Evolutionary conservation across 92 coral and sea anemone species (phyloP).

Genomic region (Desmophyllum pertusum): DNA sequence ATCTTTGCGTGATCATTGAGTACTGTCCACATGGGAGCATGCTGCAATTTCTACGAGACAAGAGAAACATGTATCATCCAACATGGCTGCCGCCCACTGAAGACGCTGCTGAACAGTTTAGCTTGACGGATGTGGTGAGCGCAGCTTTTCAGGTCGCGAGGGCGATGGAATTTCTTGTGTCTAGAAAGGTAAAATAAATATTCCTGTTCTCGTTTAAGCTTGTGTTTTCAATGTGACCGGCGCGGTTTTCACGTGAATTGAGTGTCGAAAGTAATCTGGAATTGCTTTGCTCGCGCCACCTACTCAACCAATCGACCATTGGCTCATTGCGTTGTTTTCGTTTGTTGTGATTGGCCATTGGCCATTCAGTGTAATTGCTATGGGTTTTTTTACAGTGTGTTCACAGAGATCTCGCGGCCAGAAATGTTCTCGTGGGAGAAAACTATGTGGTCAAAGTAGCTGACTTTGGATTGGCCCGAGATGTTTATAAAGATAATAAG

Average conservation of each 20-base stretch:
- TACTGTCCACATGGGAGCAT: slow-evolving; percentile 89
- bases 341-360: too few species aligned
- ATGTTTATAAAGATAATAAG: slow-evolving; percentile 78
- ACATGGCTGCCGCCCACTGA: slow-evolving; percentile 78
- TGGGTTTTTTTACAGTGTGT: slow-evolving; percentile 64
- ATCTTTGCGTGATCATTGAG: slow-evolving; percentile 83
- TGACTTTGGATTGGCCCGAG: slow-evolving; percentile 90
- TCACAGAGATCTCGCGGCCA: slow-evolving; percentile 91
- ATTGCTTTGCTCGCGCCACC: too few species aligned
- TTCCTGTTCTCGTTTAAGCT: too few species aligned
- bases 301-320: too few species aligned
- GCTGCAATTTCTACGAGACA: slow-evolving; percentile 68
- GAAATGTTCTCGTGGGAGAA: slow-evolving; percentile 81
- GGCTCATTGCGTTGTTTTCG: too few species aligned
- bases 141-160: slow-evolving; percentile 89
- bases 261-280: too few species aligned
- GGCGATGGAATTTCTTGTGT: slow-evolving; percentile 89
- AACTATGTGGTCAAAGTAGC: slow-evolving; percentile 87
- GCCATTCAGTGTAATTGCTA: too few species aligned
- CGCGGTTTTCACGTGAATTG: too few species aligned
- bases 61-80: slow-evolving; percentile 71
- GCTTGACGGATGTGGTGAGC: slow-evolving; percentile 76
- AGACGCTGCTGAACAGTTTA: slow-evolving; percentile 64
- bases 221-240: too few species aligned
- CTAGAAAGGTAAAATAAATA: slow-evolving; percentile 72